phyloP scores from a whole-genome alignment of 1,140 invertebrate species.

The Steinernema khuongi region DNA sequence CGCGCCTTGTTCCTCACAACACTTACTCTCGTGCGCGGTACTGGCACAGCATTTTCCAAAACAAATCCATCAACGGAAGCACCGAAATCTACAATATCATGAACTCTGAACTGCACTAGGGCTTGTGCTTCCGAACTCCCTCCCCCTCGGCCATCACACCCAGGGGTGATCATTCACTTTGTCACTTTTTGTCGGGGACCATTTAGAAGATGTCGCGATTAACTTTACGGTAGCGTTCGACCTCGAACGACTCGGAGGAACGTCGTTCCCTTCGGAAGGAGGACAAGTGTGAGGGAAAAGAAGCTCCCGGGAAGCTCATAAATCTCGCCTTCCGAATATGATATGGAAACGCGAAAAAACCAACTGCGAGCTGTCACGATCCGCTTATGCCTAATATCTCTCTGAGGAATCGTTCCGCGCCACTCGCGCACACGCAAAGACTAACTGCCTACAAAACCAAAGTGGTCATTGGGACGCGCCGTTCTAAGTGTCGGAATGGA shows the following conservation, averaged over 20 bases:
- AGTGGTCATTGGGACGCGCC: neutral
- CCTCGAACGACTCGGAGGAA: neutral
- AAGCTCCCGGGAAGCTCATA: neutral
- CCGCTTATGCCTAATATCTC: slow-evolving; percentile 4
- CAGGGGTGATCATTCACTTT: too few species aligned
- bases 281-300: neutral
- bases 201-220: neutral
- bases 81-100: neutral
- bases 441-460: slow-evolving; percentile 4
- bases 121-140: too few species aligned
- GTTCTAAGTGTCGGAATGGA: neutral
- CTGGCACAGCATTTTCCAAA: neutral
- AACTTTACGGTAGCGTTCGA: neutral
- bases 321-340: slow-evolving; percentile 15
- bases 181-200: neutral
- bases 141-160: too few species aligned
- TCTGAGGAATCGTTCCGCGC: neutral
- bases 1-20: slow-evolving; percentile 9
- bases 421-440: neutral
- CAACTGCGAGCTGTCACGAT: slow-evolving; percentile 9
- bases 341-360: slow-evolving; percentile 17
- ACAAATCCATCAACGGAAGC: neutral
- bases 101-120: too few species aligned
- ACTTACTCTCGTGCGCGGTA: neutral
- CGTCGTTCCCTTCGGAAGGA: neutral